Conservation (phyloP, 2,888 invertebrate species). For the Alloplasta piceator region DNA sequence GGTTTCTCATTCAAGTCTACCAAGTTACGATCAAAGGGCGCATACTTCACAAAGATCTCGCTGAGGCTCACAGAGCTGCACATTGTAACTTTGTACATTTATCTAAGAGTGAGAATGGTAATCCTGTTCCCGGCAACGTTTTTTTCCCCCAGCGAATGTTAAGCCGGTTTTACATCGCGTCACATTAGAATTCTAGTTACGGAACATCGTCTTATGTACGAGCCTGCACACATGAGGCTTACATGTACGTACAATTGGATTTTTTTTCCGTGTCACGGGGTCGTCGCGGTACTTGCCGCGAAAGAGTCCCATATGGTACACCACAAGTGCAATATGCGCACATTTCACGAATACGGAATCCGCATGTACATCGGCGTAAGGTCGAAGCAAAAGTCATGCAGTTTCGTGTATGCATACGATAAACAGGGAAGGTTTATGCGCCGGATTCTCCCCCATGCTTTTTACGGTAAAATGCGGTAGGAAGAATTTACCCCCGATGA, state of each 20-base stretch:
- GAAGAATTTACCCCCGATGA: not conserved
- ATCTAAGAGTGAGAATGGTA: conserved; percentile 50
- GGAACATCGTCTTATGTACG: conserved; percentile 46
- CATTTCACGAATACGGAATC: conserved; percentile 46
- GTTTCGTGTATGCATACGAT: conserved; percentile 33
- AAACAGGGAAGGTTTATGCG: conserved; percentile 58
- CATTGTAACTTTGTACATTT: conserved; percentile 14
- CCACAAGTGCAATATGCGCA: conserved; percentile 1
- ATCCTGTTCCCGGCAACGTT: conserved; percentile 49
- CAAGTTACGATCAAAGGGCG: conserved; percentile 43
- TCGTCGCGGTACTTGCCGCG: conserved; percentile 30
- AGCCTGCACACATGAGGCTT: not conserved
- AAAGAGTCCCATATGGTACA: conserved; percentile 30
- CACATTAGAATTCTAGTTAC: conserved; percentile 68
- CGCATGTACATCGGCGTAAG: conserved; percentile 47
- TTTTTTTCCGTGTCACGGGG: conserved; percentile 43
- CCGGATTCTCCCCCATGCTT: conserved; percentile 32
- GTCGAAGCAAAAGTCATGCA: conserved; percentile 47
- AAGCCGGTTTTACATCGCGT: conserved; percentile 63
- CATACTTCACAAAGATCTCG: conserved; percentile 51
- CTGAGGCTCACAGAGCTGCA: not conserved
- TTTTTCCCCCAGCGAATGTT: conserved; percentile 46
- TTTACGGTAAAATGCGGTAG: conserved; percentile 28
- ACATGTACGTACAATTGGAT: conserved; percentile 13
- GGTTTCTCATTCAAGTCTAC: conserved; percentile 43